Base-by-base conservation (phyloP, 2,888 invertebrate genomes). In the Clivina fossor region DNA sequence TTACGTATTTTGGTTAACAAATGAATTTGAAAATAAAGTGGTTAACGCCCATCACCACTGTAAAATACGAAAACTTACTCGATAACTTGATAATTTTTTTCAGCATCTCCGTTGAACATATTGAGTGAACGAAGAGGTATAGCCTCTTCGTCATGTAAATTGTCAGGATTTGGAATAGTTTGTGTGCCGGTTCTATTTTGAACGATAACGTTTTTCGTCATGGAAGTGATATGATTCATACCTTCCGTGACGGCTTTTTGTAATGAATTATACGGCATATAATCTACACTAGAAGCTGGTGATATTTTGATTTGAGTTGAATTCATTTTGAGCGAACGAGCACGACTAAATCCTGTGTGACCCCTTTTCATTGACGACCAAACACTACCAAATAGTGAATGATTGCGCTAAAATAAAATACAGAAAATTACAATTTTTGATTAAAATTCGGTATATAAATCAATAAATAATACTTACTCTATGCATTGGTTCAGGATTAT, bases 401-500 rank as follows among this genome's bases (percentile, higher is more conserved):
- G 97, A 73, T 97, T 95, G 71, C 97, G 85, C 95, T 96, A 80
- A 9, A 78, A 79, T 26, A 61, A 49, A 40, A 20, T 57, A 58
- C 58, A 41, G n/a, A 9, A 41, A 38, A 46, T 26, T 4, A 16
- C n/a, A 58, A 37, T 35, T 18, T 22, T 9, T 26, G 33, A 20
- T 15, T n/a, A n/a, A n/a, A n/a, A n/a, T n/a, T 47, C 15, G 1
- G 26, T 24, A 18, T 35, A 43, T 33, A 46, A 32, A 47, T 32
- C 32, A 41, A 15, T 38, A 41, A 60, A 50, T 20, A 18, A 57
- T 56, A 26, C 78, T 80, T 80, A 98, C 98, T 77, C 98, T 86
- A 76, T 99, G 98, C 88, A 94, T 95, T 47, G 98, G 98, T 73
- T 96, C 90, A 61, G 95, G 94, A 72, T 85, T 85, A 68, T 93